These are phyloP conservation scores for Acanthurus lineatus DNA, from an alignment of 2,797 vertebrate species.

Conservation along the genomic window DNA sequence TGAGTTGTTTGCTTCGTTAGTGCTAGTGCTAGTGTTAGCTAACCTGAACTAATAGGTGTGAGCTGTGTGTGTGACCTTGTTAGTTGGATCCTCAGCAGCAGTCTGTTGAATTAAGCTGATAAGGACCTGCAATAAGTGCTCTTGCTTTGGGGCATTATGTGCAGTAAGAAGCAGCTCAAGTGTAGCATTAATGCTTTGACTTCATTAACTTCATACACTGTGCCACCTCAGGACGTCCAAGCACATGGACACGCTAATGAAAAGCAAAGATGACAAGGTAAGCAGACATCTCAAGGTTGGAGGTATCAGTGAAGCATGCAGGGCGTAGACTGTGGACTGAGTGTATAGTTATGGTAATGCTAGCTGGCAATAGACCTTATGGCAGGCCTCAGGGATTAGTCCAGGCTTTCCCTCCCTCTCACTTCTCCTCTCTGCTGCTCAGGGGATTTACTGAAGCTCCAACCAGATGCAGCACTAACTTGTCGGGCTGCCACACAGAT, in stretches of 20 bases:
- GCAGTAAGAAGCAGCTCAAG: constrained; percentile 47
- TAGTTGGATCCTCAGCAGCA: constrained; percentile 49
- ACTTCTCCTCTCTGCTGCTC: constrained; percentile 60
- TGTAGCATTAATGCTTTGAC: constrained; percentile 38
- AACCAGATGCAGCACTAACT: constrained; percentile 42
- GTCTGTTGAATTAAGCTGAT: constrained; percentile 85
- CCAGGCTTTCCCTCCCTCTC: constrained; percentile 67
- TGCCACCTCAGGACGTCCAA: constrained; percentile 53
- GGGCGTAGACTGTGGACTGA: constrained; percentile 7
- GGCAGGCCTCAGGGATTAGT: constrained; percentile 68
- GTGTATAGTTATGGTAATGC: constrained; percentile 44
- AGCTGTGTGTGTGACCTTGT: constrained; percentile 75
- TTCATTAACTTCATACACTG: constrained; percentile 8
- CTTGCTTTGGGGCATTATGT: constrained; percentile 27
- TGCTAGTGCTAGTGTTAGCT: not conserved
- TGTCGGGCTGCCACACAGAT: constrained; percentile 7
- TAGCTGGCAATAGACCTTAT: constrained; percentile 60
- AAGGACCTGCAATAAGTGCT: constrained; percentile 71
- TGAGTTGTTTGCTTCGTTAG: not conserved
- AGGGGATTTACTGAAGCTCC: constrained; percentile 52
- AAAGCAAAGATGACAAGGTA: constrained; percentile 71
- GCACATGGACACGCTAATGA: constrained; percentile 69
- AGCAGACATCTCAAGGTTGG: constrained; percentile 4
- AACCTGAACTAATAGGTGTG: constrained; percentile 35
- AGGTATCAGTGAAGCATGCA: not conserved